These are phyloP conservation scores for Pantherophis alleghaniensis DNA, from an alignment of 2,797 vertebrate genomes.

Conservation along the genomic window DNA sequence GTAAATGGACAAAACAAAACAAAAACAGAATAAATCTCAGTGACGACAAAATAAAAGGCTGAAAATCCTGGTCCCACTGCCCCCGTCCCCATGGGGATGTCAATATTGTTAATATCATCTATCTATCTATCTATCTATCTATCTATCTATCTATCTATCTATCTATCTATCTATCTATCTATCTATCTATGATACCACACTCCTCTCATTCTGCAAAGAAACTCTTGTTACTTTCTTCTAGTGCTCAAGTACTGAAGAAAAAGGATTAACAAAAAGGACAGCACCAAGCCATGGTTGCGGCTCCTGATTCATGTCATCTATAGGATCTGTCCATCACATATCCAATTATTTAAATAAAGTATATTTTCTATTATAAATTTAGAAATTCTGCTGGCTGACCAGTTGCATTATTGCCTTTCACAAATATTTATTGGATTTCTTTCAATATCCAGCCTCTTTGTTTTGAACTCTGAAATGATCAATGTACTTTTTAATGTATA, in stretches of 20 bases:
- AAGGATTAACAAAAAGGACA: not conserved
- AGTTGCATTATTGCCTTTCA: constrained; percentile 8
- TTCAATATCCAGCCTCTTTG: not conserved
- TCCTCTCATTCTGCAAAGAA: not conserved
- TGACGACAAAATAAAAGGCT: not conserved
- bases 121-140: too few species aligned
- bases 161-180: too few species aligned
- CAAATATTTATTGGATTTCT: constrained; percentile 12
- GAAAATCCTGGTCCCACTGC: not conserved
- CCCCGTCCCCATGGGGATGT: not conserved
- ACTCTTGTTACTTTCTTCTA: not conserved
- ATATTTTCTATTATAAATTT: not conserved
- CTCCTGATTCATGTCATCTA: not conserved
- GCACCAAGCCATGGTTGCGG: not conserved
- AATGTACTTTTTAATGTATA: constrained; percentile 28
- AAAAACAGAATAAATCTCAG: not conserved
- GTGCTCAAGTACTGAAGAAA: not conserved
- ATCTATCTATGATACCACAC: too few species aligned
- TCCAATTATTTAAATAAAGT: not conserved
- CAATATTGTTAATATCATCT: not conserved
- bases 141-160: too few species aligned
- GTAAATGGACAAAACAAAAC: not conserved
- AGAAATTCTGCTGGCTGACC: not conserved
- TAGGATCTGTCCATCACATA: not conserved
- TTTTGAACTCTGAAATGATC: constrained; percentile 7